Percentiles rank a stretch among this genome's conserved stretches.
phyloP scores from a whole-genome alignment of 2,797 vertebrate genomes.

The Cyprinodon diabolis region DNA sequence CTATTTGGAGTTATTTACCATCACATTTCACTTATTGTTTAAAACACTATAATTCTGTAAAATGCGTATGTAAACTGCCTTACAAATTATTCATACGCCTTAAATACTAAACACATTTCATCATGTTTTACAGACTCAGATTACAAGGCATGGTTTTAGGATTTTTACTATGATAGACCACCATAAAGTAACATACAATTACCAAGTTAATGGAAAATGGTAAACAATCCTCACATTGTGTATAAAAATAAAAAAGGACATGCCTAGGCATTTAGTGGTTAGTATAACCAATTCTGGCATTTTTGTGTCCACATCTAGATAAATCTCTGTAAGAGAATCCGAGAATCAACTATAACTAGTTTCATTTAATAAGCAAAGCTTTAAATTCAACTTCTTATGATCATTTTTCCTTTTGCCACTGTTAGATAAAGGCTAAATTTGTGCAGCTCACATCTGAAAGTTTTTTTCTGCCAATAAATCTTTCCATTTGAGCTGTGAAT shows the following conservation, averaged over 20 bases:
- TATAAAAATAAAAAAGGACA: background rate
- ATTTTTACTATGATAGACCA: background rate
- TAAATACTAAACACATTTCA: background rate
- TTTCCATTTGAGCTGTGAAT: too few relatives aligned
- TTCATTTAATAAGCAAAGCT: too few relatives aligned
- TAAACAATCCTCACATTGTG: background rate
- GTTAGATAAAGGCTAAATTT: too few relatives aligned
- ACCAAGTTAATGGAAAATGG: background rate
- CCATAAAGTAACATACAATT: background rate
- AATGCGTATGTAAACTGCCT: background rate
- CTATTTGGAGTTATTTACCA: slow-evolving; percentile 22
- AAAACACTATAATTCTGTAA: background rate
- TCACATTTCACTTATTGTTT: background rate
- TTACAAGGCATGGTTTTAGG: background rate
- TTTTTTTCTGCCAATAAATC: too few relatives aligned
- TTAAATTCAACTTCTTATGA: too few relatives aligned
- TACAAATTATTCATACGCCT: background rate
- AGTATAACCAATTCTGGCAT: background rate
- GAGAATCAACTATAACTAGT: too few relatives aligned
- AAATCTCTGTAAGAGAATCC: background rate
- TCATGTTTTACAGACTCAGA: background rate
- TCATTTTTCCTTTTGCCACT: too few relatives aligned
- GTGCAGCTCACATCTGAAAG: too few relatives aligned
- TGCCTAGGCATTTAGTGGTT: background rate
- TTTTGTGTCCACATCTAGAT: background rate